Base-by-base conservation (phyloP, 2,113 vertebrate species). In the Serinus canaria region DNA sequence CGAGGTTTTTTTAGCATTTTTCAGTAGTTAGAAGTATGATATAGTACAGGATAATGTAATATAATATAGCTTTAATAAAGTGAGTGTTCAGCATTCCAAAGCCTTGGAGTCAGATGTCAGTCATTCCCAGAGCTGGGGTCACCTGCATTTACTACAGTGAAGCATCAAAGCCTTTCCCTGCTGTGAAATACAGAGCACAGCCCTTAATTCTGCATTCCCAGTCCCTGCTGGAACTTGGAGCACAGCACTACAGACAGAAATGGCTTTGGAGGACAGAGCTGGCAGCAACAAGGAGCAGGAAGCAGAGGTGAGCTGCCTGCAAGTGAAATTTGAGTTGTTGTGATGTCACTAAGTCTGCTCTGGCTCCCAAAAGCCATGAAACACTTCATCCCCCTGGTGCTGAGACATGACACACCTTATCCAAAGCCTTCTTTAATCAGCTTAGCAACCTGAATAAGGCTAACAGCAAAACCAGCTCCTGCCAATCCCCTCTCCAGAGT, bases 381-480 rank as follows among this genome's bases (percentile, higher is more conserved):
- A 95, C 89, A 87, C 94, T 76, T 96, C 89, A 95, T 91, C 81
- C 74, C 87, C 55, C 7, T 17, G 2, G 23, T 17, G 66, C 22
- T 94, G 95, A 95, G 95, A 91, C 94, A 35, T 95, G 95, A 91
- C 94, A 94, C 91, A 73, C 53, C 53, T 84, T 66, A 92, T 14
- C 91, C 94, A 95, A 76, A 95, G 66, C 53, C 82, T 76, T 8
- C 0, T 89, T 91, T 92, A 95, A 95, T 91, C 94, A 94, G 74
- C 78, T 95, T 87, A 94, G 81, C n/a, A 76, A 89, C 91, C 62
- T 73, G 78, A 53, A 64, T 56, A 21, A 64, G 55, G 23, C 49
- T 87, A 72, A 84, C 50, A 85, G 91, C 43, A 89, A 95, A 95
- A 72, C 23, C 83, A 87, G 81, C 87, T 96, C 84, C 35, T 11